These are phyloP conservation scores for Conistra vaccinii DNA, from an alignment of 2,888 invertebrate species.

Conservation along the genomic window DNA sequence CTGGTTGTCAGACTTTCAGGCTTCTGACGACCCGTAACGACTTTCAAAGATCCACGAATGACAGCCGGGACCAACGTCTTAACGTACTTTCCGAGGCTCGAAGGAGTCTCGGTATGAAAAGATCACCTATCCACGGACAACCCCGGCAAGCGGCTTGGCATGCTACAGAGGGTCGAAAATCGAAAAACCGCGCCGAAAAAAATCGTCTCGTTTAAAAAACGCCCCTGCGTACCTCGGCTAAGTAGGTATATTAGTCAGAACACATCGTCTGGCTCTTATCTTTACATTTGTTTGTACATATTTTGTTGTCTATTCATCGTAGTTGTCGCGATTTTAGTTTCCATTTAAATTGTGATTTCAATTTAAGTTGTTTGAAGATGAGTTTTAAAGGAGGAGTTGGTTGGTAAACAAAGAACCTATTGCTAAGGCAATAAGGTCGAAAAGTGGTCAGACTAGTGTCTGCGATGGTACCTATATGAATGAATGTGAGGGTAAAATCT, in stretches of 20 bases:
- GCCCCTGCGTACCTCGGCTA: not conserved
- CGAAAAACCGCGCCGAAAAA: not conserved
- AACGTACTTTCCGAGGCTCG: no score
- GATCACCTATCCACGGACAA: no score
- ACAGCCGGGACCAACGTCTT: no score
- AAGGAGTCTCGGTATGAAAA: no score
- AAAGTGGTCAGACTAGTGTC: no score
- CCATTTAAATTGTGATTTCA: conserved; percentile 34
- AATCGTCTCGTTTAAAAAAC: not conserved
- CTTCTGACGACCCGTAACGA: no score
- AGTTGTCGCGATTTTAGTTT: conserved; percentile 42
- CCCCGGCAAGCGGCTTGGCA: no score
- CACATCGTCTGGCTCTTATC: conserved; percentile 67
- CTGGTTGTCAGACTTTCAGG: no score
- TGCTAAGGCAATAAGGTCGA: no score
- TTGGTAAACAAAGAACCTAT: no score
- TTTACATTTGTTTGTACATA: conserved; percentile 58
- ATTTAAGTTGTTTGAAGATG: conserved; percentile 8
- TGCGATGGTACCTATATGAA: no score
- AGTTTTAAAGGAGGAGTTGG: not conserved
- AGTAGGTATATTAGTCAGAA: conserved; percentile 53
- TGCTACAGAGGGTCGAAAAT: not conserved
- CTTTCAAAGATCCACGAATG: no score
- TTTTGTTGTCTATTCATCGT: conserved; percentile 48
- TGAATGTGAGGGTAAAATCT: not conserved